phyloP scores from a whole-genome alignment of 2,888 invertebrate genomes.

The Timema podura region DNA sequence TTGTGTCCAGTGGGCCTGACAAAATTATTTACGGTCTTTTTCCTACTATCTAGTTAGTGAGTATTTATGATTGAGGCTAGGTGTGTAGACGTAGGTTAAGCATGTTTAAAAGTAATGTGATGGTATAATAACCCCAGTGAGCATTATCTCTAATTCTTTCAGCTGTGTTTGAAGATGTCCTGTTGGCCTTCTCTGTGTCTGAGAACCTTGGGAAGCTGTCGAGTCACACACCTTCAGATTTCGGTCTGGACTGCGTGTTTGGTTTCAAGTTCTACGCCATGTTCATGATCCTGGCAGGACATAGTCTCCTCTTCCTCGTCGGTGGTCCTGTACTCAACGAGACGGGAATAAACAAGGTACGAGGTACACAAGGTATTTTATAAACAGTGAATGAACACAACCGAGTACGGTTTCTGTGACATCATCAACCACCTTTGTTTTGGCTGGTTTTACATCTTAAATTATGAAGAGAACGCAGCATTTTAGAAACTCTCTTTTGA shows the following conservation, averaged over 20 bases:
- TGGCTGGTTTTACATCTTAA: neutral
- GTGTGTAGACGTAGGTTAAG: neutral
- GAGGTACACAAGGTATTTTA: slow-evolving; percentile 17
- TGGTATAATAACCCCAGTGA: too few relatives aligned
- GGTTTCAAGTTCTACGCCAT: slow-evolving; percentile 66
- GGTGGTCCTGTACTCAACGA: slow-evolving; percentile 65
- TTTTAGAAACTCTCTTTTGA: too few relatives aligned
- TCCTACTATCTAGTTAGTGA: neutral
- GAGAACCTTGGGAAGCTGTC: slow-evolving; percentile 57
- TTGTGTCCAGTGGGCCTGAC: too few relatives aligned
- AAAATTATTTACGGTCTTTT: too few relatives aligned
- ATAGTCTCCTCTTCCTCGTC: slow-evolving; percentile 61
- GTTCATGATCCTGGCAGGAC: slow-evolving; percentile 62
- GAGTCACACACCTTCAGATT: slow-evolving; percentile 52
- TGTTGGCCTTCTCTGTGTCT: slow-evolving; percentile 55
- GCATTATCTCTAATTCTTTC: neutral
- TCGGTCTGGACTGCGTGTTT: slow-evolving; percentile 57
- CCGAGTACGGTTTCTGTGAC: neutral
- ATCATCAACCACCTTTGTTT: neutral
- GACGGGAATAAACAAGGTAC: slow-evolving; percentile 58
- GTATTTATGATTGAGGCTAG: neutral
- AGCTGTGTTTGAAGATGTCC: slow-evolving; percentile 30
- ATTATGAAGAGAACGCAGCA: too few relatives aligned
- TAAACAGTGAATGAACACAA: neutral
- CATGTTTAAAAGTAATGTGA: too few relatives aligned